Percentiles rank a stretch among this genome's conserved stretches.
phyloP scores from a whole-genome alignment of 1,140 invertebrate species.

The Lamellibrachia luymesi region DNA sequence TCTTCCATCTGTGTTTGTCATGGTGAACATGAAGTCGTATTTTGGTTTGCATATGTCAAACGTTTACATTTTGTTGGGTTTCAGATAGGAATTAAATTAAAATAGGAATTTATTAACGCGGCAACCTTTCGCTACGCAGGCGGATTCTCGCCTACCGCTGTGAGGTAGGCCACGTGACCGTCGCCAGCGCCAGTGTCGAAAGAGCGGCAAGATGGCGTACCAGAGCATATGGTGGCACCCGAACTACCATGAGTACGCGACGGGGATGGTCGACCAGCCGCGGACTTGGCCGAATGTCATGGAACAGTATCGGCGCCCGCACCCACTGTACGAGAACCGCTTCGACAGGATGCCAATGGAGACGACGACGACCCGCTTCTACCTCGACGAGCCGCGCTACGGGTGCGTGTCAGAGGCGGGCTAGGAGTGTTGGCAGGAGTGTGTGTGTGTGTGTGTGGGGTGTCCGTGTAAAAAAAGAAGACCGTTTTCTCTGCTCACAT shows the following conservation, averaged over 20 bases:
- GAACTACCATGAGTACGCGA: slow-evolving; percentile 27
- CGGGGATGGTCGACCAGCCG: slow-evolving; percentile 18
- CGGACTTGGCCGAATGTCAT: slow-evolving; percentile 23
- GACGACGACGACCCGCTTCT: not conserved
- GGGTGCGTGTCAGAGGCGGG: not conserved
- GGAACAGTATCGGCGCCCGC: slow-evolving; percentile 24
- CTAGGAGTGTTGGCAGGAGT: too few relatives aligned
- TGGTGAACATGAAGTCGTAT: too few relatives aligned
- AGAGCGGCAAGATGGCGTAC: slow-evolving; percentile 20
- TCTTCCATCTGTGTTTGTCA: too few relatives aligned
- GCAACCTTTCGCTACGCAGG: not conserved
- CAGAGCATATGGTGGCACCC: slow-evolving; percentile 27
- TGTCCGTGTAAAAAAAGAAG: too few relatives aligned
- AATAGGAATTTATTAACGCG: not conserved
- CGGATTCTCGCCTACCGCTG: not conserved
- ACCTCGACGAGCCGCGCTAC: slow-evolving; percentile 1
- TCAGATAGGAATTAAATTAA: not conserved
- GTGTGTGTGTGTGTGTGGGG: too few relatives aligned
- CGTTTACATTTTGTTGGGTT: too few relatives aligned
- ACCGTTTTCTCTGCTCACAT: too few relatives aligned
- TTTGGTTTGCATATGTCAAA: too few relatives aligned
- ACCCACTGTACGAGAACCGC: slow-evolving; percentile 20
- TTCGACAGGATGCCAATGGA: slow-evolving; percentile 21
- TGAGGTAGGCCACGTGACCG: not conserved
- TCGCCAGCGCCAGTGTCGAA: not conserved